Conservation (phyloP, 2,888 invertebrate genomes). For the Tortricodes alternella region DNA sequence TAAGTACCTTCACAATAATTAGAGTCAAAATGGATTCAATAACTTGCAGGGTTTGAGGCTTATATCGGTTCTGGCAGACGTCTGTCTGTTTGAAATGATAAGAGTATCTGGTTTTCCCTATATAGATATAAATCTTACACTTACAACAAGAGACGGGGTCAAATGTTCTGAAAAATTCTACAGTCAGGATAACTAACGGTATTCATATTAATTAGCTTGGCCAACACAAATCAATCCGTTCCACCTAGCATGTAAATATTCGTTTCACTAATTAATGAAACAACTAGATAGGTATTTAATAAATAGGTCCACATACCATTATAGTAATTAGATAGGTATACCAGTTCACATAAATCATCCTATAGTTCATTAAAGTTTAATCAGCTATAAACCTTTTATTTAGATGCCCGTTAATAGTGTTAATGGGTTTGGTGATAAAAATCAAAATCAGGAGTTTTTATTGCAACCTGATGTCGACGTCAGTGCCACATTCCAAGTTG, state of each 20-base stretch:
- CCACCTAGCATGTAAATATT: constrained; percentile 21
- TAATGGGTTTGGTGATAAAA: constrained; percentile 20
- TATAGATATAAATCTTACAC: no score
- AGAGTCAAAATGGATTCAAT: no score
- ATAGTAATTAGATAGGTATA: constrained; percentile 18
- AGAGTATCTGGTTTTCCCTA: no score
- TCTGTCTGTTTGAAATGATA: no score
- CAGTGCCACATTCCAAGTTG: constrained; percentile 4
- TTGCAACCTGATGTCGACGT: background rate
- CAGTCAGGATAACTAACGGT: constrained; percentile 9
- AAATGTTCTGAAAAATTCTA: no score
- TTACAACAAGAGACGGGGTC: no score
- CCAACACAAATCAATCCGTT: constrained; percentile 12
- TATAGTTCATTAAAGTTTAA: constrained; percentile 25
- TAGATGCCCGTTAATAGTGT: constrained; percentile 20
- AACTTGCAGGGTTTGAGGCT: no score
- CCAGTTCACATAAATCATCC: constrained; percentile 22
- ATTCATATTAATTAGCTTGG: constrained; percentile 5
- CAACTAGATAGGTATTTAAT: constrained; percentile 5
- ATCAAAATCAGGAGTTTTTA: constrained; percentile 7
- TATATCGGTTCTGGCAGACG: no score
- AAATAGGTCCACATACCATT: constrained; percentile 23
- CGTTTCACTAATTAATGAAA: constrained; percentile 12
- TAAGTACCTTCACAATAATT: no score
- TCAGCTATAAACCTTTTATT: constrained; percentile 27